These are phyloP conservation scores for Zophobas atratus DNA, from an alignment of 1,140 invertebrate genomes.

Conservation along the genomic window DNA sequence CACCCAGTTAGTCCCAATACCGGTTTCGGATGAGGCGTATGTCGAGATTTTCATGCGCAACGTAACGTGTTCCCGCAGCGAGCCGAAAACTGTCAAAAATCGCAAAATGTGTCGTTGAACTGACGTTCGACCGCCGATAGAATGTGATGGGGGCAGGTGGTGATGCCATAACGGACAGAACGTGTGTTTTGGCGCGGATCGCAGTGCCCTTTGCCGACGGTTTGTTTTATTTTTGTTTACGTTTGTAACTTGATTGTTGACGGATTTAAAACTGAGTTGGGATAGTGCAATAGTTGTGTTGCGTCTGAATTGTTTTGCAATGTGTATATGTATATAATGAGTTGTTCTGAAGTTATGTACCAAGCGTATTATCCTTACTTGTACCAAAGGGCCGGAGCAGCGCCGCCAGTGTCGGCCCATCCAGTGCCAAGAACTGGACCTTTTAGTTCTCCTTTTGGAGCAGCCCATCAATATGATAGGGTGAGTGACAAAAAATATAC, in stretches of 20 bases:
- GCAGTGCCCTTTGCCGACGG: constrained; percentile 34
- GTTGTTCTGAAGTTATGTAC: constrained; percentile 74
- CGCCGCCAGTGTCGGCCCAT: constrained; percentile 67
- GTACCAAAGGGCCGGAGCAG: constrained; percentile 70
- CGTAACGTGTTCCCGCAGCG: constrained; percentile 46
- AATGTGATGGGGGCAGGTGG: background rate
- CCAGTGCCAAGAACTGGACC: constrained; percentile 67
- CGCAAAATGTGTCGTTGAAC: constrained; percentile 7
- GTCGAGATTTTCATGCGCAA: constrained; percentile 55
- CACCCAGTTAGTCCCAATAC: constrained; percentile 58
- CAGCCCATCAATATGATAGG: constrained; percentile 71
- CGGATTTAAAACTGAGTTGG: constrained; percentile 8
- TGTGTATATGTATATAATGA: constrained; percentile 69
- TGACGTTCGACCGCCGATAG: background rate
- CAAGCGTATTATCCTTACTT: constrained; percentile 74
- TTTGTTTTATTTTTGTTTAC: constrained; percentile 22
- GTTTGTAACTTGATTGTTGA: constrained; percentile 27
- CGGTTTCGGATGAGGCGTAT: constrained; percentile 55
- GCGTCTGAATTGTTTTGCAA: constrained; percentile 53
- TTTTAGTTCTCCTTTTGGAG: constrained; percentile 66
- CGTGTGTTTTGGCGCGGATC: constrained; percentile 5
- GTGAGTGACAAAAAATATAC: constrained; percentile 61
- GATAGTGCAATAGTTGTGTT: constrained; percentile 38
- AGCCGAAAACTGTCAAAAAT: constrained; percentile 14
- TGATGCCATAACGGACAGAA: constrained; percentile 5